A percentile compares a stretch with the other conserved stretches of the same genome.
Conservation (phyloP, 1,140 invertebrate genomes). For the Micrasema minimum region DNA sequence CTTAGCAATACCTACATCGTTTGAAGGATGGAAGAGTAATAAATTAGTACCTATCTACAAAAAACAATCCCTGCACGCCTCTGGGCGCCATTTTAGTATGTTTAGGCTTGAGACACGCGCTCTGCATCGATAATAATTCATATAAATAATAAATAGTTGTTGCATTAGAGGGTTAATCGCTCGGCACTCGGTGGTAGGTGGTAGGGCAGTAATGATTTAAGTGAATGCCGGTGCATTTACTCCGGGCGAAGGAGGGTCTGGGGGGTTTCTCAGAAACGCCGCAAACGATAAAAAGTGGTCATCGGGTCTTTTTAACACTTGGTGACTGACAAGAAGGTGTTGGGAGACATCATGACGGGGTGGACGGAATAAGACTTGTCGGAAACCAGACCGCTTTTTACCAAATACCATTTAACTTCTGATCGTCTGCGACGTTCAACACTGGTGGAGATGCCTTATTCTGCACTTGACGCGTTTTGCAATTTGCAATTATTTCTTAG, state of each 20-base stretch:
- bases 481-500: no score
- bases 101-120: slow-evolving; percentile 7
- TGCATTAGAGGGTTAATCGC: slow-evolving; percentile 11
- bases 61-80: no score
- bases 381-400: not conserved
- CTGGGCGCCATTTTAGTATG: not conserved
- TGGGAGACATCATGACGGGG: not conserved
- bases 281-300: slow-evolving; percentile 44
- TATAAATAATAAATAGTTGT: slow-evolving; percentile 19
- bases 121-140: slow-evolving; percentile 13
- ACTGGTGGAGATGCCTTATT: no score
- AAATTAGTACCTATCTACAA: no score
- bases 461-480: no score
- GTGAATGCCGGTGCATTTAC: slow-evolving; percentile 46
- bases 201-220: slow-evolving; percentile 48
- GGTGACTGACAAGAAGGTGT: slow-evolving; percentile 9
- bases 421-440: no score
- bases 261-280: slow-evolving; percentile 46
- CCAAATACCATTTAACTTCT: no score
- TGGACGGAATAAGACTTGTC: not conserved
- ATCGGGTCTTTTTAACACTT: slow-evolving; percentile 42
- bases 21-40: no score
- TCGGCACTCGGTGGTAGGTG: slow-evolving; percentile 25
- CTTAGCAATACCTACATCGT: no score
- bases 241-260: slow-evolving; percentile 7